phyloP scores from a whole-genome alignment of 2,888 invertebrate species.

The Macropis europaea region DNA sequence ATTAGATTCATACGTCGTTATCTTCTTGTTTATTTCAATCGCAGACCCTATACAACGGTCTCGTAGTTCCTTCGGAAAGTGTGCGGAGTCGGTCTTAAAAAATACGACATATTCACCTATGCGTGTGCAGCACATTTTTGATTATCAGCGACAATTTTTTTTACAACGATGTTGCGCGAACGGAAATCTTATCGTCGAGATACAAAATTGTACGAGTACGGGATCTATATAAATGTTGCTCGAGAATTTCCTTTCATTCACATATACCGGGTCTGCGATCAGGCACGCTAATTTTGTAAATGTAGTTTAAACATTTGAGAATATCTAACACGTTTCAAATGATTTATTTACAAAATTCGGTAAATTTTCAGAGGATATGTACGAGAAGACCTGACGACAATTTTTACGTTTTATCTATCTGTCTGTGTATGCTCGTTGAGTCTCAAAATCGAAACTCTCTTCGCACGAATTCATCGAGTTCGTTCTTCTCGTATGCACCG shows the following conservation, averaged over 20 bases:
- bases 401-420: not conserved
- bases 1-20: constrained; percentile 24
- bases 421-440: not conserved
- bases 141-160: constrained; percentile 12
- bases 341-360: constrained; percentile 52
- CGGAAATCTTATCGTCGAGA: constrained; percentile 34
- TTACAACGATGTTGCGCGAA: constrained; percentile 20
- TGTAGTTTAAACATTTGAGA: constrained; percentile 30
- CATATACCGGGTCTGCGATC: constrained; percentile 44
- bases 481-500: constrained; percentile 39
- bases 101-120: constrained; percentile 2
- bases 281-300: constrained; percentile 53
- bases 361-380: constrained; percentile 36
- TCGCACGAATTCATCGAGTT: constrained; percentile 4
- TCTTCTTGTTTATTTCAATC: constrained; percentile 26
- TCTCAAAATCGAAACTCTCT: constrained; percentile 9
- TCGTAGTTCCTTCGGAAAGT: constrained; percentile 11
- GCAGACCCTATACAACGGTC: constrained; percentile 27
- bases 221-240: constrained; percentile 22
- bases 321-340: constrained; percentile 38
- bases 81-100: constrained; percentile 12
- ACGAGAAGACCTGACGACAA: constrained; percentile 36
- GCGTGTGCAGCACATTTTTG: constrained; percentile 18
- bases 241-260: not conserved
- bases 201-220: constrained; percentile 32